Evolutionary conservation across 2,888 invertebrate species (phyloP).

Genomic region (Ryuthela nishihirai): DNA sequence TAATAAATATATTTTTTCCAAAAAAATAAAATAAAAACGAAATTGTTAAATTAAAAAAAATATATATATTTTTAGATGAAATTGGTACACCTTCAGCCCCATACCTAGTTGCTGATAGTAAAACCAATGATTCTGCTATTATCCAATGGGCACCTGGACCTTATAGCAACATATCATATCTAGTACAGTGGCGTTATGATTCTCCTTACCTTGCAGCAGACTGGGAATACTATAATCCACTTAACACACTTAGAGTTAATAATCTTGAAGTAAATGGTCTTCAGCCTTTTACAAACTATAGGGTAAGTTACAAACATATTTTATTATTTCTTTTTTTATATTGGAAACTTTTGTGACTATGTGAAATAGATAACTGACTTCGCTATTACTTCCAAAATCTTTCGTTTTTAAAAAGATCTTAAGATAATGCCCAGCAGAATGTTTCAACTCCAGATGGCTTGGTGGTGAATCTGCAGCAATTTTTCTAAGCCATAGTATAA

Average conservation of each 20-base stretch:
- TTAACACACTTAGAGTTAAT: constrained; percentile 23
- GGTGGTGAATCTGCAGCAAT: too few species aligned
- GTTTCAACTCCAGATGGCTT: too few species aligned
- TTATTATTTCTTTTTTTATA: not conserved
- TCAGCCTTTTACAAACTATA: constrained; percentile 83
- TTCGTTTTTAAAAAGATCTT: too few species aligned
- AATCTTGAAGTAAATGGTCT: constrained; percentile 63
- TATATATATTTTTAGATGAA: constrained; percentile 57
- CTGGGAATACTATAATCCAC: constrained; percentile 70
- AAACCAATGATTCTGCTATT: constrained; percentile 72
- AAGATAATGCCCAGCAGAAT: too few species aligned
- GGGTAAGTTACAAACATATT: constrained; percentile 58
- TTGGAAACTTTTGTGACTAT: too few species aligned
- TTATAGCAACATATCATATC: constrained; percentile 51
- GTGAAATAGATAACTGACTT: too few species aligned
- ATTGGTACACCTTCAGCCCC: constrained; percentile 70
- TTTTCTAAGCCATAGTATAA: too few species aligned
- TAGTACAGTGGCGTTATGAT: constrained; percentile 69
- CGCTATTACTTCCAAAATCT: too few species aligned
- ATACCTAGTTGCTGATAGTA: constrained; percentile 69
- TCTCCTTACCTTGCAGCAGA: constrained; percentile 55
- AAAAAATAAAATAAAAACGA: too few species aligned
- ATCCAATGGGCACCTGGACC: constrained; percentile 66
- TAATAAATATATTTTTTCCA: too few species aligned
- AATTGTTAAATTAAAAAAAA: too few species aligned